Evolutionary conservation across 2,113 vertebrate genomes (phyloP), one percentile per base, ranked within the genome.

Genomic region (Machaerirhynchus nigripectus): DNA sequence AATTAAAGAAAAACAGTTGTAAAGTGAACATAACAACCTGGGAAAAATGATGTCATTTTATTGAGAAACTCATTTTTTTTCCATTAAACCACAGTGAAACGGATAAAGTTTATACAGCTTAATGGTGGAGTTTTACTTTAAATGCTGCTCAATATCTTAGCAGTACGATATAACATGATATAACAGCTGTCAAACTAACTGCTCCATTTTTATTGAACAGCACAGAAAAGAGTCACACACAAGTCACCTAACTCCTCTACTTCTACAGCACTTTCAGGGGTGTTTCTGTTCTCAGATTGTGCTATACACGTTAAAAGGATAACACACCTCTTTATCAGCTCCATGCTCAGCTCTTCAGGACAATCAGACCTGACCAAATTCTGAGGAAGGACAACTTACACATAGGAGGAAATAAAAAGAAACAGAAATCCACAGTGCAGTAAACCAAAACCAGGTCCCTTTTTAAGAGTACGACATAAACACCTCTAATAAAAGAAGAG

Each of bases 1-100:
- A 96, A 97, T 96, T 96, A 97, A 97, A 97, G 93, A 94, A 96
- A 96, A 95, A 97, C 94, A 96, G 93, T 93, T 96, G 89, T 91
- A 96, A 97, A 97, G 75, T 10, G 93, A 96, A 93, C 60, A 18
- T 94, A 92, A 94, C 89, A 97, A 95, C 87, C 90, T 90, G 94
- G 80, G 88, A 91, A 90, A 95, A 96, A 85, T 97, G 87, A 97
- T 94, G 93, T 94, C 90, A 97, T 91, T 97, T 97, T 97, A 97
- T 87, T 95, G 96, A 94, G 95, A 97, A 97, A 82, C 76, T 91
- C 8, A 10, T 91, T 95, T 94, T 94, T 95, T 95, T 96, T 93
- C 90, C 95, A 96, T 97, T 97, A 93, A 97, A 96, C 78, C 80
- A 93, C 18, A 97, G 94, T 90, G 96, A 94, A 97, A 76, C 22